Conservation (phyloP, 37 sponge, comb jelly and placozoan species). For the Beroe forskalii region DNA sequence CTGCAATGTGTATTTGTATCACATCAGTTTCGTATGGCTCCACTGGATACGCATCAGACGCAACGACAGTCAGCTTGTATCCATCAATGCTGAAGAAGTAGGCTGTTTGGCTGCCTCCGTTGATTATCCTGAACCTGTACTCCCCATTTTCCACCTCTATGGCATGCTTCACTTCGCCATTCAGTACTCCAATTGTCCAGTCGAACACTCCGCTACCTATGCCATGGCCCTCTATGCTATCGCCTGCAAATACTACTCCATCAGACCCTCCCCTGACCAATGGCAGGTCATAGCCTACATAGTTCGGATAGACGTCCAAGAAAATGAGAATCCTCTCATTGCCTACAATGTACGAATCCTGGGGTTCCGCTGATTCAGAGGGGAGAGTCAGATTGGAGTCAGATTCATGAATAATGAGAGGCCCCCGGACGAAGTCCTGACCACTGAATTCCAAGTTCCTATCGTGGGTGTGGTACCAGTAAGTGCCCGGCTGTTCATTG, state of each 20-base stretch:
- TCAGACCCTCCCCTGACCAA: background rate
- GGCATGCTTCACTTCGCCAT: background rate
- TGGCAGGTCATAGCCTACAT: constrained; percentile 17
- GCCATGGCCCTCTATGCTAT: background rate
- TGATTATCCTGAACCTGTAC: constrained; percentile 22
- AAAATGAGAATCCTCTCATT: background rate
- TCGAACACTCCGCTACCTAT: background rate
- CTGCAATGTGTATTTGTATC: background rate
- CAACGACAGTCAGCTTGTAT: background rate
- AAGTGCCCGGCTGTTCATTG: background rate
- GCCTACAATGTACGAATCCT: background rate
- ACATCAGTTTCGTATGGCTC: constrained; percentile 48
- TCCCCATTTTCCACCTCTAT: background rate
- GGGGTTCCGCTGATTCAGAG: too few relatives aligned
- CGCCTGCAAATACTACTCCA: background rate
- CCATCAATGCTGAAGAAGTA: constrained; percentile 35
- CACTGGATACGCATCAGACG: background rate
- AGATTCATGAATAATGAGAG: background rate
- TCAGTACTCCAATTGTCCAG: constrained; percentile 15
- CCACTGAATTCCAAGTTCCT: background rate
- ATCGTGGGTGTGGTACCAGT: constrained; percentile 21
- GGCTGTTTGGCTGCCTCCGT: background rate
- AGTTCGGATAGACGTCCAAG: constrained; percentile 10
- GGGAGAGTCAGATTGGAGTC: too few relatives aligned
- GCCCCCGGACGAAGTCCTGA: background rate